Percentiles rank a stretch among this genome's conserved stretches.
phyloP scores from a whole-genome alignment of 1,140 invertebrate species.

The Harpegnathos saltator region DNA sequence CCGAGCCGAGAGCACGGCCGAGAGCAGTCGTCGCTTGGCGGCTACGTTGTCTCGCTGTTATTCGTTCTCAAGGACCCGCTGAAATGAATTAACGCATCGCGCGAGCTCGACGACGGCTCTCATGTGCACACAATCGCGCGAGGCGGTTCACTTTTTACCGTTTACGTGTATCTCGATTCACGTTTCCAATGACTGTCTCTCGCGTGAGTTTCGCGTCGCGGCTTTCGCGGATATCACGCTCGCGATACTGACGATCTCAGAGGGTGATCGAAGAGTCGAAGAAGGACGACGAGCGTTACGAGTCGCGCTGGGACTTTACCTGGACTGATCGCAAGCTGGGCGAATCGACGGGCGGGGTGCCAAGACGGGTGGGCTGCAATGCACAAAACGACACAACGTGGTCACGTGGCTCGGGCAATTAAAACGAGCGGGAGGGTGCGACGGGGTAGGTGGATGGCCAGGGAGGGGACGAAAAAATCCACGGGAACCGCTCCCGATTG shows the following conservation, averaged over 20 bases:
- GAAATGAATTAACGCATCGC: no score
- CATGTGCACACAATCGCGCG: no score
- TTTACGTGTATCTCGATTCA: no score
- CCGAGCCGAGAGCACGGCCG: neutral
- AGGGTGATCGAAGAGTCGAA: neutral
- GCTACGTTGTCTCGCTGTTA: neutral
- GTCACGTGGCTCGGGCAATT: conserved; percentile 79
- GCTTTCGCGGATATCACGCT: no score
- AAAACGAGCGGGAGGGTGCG: conserved; percentile 54
- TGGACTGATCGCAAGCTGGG: conserved; percentile 83
- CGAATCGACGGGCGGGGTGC: conserved; percentile 82
- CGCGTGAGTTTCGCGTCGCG: conserved; percentile 18
- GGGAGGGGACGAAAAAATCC: neutral
- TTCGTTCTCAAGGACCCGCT: neutral
- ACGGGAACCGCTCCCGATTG: conserved; percentile 52
- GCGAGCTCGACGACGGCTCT: no score
- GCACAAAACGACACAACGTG: conserved; percentile 82
- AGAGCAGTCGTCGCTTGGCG: neutral
- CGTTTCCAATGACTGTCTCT: neutral
- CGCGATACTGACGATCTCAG: conserved; percentile 25
- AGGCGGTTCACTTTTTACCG: no score
- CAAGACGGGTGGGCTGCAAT: conserved; percentile 83
- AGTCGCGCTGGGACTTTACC: conserved; percentile 81
- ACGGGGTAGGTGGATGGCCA: no score
- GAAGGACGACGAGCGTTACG: conserved; percentile 52